These are phyloP conservation scores for Fissipunctia ypsillon DNA, from an alignment of 2,888 invertebrate genomes.

Conservation along the genomic window DNA sequence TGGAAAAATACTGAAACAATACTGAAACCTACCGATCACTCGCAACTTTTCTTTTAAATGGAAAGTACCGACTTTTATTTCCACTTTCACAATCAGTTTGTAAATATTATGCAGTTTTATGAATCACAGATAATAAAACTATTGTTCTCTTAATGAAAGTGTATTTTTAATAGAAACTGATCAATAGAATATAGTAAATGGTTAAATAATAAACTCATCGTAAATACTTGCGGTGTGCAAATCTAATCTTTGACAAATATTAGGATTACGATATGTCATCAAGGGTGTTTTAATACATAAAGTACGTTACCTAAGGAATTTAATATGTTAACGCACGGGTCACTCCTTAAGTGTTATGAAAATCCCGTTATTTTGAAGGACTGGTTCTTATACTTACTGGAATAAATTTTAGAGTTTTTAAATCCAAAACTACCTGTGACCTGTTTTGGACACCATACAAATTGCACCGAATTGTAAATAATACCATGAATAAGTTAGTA, in stretches of 20 bases:
- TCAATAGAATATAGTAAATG: slow-evolving; percentile 24
- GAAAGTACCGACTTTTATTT: slow-evolving; percentile 23
- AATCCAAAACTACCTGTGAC: background rate
- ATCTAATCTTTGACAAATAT: slow-evolving; percentile 48
- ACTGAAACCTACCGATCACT: background rate
- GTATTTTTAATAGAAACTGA: slow-evolving; percentile 3
- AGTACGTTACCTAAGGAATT: no score
- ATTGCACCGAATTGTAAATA: background rate
- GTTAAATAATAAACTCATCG: slow-evolving; percentile 36
- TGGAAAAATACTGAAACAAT: slow-evolving; percentile 30
- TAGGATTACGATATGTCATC: slow-evolving; percentile 42
- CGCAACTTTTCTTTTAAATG: slow-evolving; percentile 30
- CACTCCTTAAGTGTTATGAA: background rate
- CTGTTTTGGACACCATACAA: background rate
- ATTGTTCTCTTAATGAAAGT: slow-evolving; percentile 34
- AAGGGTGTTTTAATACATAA: slow-evolving; percentile 15
- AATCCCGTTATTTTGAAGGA: no score
- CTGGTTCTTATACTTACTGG: no score
- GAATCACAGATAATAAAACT: slow-evolving; percentile 21
- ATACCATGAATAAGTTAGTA: background rate
- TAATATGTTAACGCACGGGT: no score
- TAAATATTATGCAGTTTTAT: slow-evolving; percentile 42
- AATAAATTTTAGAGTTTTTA: background rate
- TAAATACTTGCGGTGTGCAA: slow-evolving; percentile 32
- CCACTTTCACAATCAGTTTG: slow-evolving; percentile 23